These are phyloP conservation scores for Drosophila suboccidentalis DNA, from an alignment of 2,888 invertebrate genomes.

Conservation along the genomic window DNA sequence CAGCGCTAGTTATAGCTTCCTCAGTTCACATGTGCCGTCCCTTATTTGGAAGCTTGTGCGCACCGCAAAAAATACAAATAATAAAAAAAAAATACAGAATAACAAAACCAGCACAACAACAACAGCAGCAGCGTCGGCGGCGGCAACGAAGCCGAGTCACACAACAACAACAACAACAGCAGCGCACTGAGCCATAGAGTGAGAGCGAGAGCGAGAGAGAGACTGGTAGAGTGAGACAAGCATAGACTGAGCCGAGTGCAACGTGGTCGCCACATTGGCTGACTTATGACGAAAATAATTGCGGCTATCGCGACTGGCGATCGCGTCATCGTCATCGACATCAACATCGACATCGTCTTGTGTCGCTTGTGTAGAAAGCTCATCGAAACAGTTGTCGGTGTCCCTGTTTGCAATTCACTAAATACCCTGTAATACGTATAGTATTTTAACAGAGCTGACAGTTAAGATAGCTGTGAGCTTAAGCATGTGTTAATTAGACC, in stretches of 20 bases:
- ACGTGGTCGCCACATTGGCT: constrained; percentile 78
- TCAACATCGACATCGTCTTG: constrained; percentile 43
- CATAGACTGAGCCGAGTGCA: constrained; percentile 49
- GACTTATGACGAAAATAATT: constrained; percentile 81
- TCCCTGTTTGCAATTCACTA: constrained; percentile 21
- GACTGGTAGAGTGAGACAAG: constrained; percentile 3
- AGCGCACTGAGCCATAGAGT: background rate
- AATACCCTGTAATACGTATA: constrained; percentile 19
- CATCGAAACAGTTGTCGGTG: constrained; percentile 35
- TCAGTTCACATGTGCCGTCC: constrained; percentile 85
- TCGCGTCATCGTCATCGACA: constrained; percentile 78
- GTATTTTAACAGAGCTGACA: background rate
- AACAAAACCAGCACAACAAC: constrained; percentile 62
- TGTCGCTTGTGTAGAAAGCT: constrained; percentile 62
- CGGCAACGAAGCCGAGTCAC: constrained; percentile 30
- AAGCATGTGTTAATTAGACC: background rate
- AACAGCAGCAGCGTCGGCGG: constrained; percentile 37
- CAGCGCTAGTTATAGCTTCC: constrained; percentile 84
- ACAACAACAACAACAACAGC: constrained; percentile 20
- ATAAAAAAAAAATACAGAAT: constrained; percentile 26
- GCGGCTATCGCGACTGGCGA: constrained; percentile 75
- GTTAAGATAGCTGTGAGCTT: background rate
- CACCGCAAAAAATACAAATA: constrained; percentile 35
- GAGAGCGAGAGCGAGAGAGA: constrained; percentile 10
- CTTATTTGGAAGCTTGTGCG: constrained; percentile 85